phyloP scores from a whole-genome alignment of 2,888 invertebrate genomes.

The Micropterix aruncella region DNA sequence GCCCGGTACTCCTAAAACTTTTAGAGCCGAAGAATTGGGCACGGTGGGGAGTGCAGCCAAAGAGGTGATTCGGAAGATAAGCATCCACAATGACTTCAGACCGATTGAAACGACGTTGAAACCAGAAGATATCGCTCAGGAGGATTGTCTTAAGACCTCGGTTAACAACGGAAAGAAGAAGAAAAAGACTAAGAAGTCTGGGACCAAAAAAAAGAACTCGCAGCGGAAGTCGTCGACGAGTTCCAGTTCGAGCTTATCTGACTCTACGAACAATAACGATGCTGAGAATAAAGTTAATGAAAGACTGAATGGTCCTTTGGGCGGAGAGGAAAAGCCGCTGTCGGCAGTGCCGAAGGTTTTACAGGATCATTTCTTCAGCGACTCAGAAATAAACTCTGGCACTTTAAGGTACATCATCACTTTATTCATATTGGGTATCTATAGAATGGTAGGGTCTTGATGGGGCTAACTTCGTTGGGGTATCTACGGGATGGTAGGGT shows the following conservation, averaged over 20 bases:
- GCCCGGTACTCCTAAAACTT: slow-evolving; percentile 35
- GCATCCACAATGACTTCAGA: slow-evolving; percentile 47
- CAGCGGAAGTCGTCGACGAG: slow-evolving; percentile 55
- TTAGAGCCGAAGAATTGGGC: slow-evolving; percentile 38
- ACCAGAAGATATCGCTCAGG: slow-evolving; percentile 15
- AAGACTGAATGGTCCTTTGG: slow-evolving; percentile 10
- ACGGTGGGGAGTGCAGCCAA: slow-evolving; percentile 30
- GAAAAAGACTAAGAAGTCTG: slow-evolving; percentile 64
- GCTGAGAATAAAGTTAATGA: slow-evolving; percentile 9
- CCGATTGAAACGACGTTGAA: slow-evolving; percentile 35
- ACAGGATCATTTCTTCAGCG: slow-evolving; percentile 84
- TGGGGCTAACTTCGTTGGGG: too few relatives aligned
- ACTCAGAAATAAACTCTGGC: slow-evolving; percentile 70
- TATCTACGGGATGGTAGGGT: too few relatives aligned
- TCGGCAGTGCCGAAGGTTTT: slow-evolving; percentile 24
- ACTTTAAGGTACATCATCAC: slow-evolving; percentile 37
- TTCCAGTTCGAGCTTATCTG: slow-evolving; percentile 23
- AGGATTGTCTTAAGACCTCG: slow-evolving; percentile 37
- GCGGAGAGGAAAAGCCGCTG: slow-evolving; percentile 18
- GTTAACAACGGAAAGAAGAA: slow-evolving; percentile 47
- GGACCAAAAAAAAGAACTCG: slow-evolving; percentile 65
- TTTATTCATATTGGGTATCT: too few relatives aligned
- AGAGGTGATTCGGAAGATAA: slow-evolving; percentile 45
- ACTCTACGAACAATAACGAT: neutral
- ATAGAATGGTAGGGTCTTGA: too few relatives aligned